Conservation (phyloP, 1,140 invertebrate species). For the Drosophila nebulosa region DNA sequence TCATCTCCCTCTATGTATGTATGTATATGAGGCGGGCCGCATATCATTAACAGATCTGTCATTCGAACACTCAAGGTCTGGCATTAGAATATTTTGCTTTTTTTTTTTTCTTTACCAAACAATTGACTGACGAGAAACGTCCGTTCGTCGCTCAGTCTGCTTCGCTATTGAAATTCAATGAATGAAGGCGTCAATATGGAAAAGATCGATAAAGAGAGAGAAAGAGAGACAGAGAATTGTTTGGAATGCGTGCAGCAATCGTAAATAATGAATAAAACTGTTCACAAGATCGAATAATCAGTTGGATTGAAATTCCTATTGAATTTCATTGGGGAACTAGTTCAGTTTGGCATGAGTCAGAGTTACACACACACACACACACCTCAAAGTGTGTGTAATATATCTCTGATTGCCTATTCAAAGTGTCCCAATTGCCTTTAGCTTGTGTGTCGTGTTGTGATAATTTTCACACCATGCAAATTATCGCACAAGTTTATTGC, state of each 20-base stretch:
- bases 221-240: constrained; percentile 28
- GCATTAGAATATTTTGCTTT: constrained; percentile 55
- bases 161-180: constrained; percentile 10
- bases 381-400: not conserved
- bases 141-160: not conserved
- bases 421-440: constrained; percentile 54
- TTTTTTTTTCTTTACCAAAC: not conserved
- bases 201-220: constrained; percentile 13
- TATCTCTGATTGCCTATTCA: constrained; percentile 26
- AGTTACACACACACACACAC: constrained; percentile 13
- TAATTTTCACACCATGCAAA: constrained; percentile 70
- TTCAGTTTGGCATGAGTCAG: not conserved
- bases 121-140: not conserved
- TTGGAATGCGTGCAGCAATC: constrained; percentile 26
- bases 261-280: constrained; percentile 27
- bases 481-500: constrained; percentile 51
- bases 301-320: constrained; percentile 37
- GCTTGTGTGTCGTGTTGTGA: constrained; percentile 39
- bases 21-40: not conserved
- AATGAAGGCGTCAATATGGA: constrained; percentile 15
- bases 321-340: constrained; percentile 30
- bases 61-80: constrained; percentile 29
- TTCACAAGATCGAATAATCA: constrained; percentile 50
- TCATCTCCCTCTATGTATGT: not conserved
- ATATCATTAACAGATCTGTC: constrained; percentile 35